Conservation (phyloP, 2,113 vertebrate genomes). For the Piaya cayana region DNA sequence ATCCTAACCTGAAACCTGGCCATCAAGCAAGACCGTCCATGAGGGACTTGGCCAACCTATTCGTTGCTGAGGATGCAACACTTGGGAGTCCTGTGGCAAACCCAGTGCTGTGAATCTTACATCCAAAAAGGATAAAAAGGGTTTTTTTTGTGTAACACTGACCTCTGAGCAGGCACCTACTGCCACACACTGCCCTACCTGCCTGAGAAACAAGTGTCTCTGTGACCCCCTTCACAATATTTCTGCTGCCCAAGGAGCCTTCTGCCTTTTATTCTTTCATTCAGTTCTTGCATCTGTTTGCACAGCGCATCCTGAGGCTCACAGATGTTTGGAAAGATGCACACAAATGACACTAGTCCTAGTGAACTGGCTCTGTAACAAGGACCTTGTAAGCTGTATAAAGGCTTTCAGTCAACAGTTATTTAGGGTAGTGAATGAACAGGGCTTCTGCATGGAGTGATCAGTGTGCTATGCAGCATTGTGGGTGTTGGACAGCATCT, state of each 20-base stretch:
- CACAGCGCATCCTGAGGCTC: neutral
- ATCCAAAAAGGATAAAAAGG: neutral
- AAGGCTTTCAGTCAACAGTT: neutral
- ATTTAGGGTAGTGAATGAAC: neutral
- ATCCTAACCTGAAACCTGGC: neutral
- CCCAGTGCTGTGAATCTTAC: neutral
- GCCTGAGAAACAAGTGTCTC: neutral
- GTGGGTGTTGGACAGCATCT: neutral
- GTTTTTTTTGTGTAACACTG: neutral
- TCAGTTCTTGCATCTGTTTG: neutral
- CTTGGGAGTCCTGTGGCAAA: neutral
- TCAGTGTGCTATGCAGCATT: accelerated
- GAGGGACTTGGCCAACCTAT: neutral
- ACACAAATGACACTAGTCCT: accelerated
- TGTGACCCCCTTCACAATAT: accelerated
- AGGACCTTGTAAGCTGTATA: neutral
- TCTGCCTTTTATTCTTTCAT: neutral
- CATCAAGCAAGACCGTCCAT: accelerated
- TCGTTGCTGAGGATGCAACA: accelerated
- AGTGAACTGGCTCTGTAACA: neutral
- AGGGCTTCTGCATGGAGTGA: neutral
- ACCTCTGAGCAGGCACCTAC: accelerated
- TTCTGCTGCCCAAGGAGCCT: neutral
- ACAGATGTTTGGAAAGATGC: neutral
- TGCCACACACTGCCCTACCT: neutral